A percentile compares a stretch with the other conserved stretches of the same genome.
These are phyloP conservation scores for Typhlomys cinereus DNA, from an alignment of 2,113 vertebrate genomes.

Conservation along the genomic window DNA sequence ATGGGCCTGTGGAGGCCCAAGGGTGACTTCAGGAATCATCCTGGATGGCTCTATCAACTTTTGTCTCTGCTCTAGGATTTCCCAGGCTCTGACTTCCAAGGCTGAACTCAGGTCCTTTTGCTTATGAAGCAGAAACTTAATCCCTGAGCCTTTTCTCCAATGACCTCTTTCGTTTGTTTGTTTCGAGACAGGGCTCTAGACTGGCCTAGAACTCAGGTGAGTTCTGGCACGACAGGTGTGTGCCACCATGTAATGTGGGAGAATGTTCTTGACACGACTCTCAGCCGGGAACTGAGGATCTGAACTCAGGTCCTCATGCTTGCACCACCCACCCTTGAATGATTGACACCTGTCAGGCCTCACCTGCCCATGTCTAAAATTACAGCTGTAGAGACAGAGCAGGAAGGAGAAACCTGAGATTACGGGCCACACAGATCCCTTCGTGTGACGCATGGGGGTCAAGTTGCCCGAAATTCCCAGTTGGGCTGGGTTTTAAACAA, in stretches of 20 bases:
- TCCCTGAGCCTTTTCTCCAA: too few relatives aligned
- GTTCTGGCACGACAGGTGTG: not conserved
- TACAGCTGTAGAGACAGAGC: not conserved
- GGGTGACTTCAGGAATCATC: too few relatives aligned
- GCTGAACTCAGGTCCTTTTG: too few relatives aligned
- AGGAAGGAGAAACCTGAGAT: slow-evolving; percentile 31
- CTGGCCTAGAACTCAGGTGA: not conserved
- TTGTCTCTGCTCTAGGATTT: too few relatives aligned
- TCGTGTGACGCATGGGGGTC: not conserved
- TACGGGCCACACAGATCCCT: not conserved
- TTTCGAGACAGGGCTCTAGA: not conserved
- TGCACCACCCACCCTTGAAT: too few relatives aligned
- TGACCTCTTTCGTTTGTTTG: too few relatives aligned
- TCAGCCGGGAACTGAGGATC: too few relatives aligned
- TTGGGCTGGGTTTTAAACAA: slow-evolving; percentile 71
- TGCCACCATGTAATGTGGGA: not conserved
- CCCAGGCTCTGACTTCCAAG: not conserved
- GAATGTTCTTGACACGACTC: too few relatives aligned
- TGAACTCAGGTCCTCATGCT: too few relatives aligned
- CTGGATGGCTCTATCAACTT: too few relatives aligned
- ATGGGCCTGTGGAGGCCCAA: too few relatives aligned
- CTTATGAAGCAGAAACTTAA: too few relatives aligned
- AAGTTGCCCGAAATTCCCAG: slow-evolving; percentile 51
- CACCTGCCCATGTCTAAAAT: slow-evolving; percentile 4
- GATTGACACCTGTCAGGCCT: not conserved